Base-by-base conservation (phyloP, 2,113 vertebrate genomes). In the Paratilapia polleni region DNA sequence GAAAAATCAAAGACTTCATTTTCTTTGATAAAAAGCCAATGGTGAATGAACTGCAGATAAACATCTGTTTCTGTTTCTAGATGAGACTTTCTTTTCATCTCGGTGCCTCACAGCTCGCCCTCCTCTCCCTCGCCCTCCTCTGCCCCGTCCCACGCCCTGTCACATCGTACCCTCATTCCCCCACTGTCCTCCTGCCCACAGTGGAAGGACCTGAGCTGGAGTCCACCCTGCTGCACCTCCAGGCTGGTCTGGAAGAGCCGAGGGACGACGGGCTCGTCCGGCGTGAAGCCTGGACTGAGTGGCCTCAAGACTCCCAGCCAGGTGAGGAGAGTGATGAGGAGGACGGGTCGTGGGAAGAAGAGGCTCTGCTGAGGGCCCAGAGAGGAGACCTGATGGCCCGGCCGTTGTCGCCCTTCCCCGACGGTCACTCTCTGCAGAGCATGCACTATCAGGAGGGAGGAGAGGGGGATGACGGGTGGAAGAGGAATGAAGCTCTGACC, bases 401-500 rank as follows among this genome's bases (percentile, higher is more conserved):
- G 81, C 88, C 79, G 0, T 41, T 91, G 6, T 79, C 86, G 0
- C 84, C 90, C 11, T 88, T 94, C 61, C 85, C 84, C 0, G 82
- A 0, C 10, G 41, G 84, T 5, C 86, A 90, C 26, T 82, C 86
- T 1, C 52, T 90, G 62, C 89, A 91, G 8, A 38, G 36, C 28
- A 9, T 78, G 38, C 64, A 57, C 38, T 93, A 94, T 60, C 88
- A 86, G 66, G 86, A 86, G 3, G 92, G 88, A 8, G 87, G 87
- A 13, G 77, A 94, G 2, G 87, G 78, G 0, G 93, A 89, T 24
- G 91, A 87, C 0, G 94, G 89, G 63, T 91, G 85, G 83, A 95
- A 94, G 63, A 92, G 88, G 76, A 95, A 94, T 3, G 81, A 95
- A 3, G 93, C 93, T 0, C 94, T 96, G 47, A 93, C 87, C 15